These are phyloP conservation scores for Corydoras maculifer DNA, from an alignment of 2,113 vertebrate species.

Conservation along the genomic window DNA sequence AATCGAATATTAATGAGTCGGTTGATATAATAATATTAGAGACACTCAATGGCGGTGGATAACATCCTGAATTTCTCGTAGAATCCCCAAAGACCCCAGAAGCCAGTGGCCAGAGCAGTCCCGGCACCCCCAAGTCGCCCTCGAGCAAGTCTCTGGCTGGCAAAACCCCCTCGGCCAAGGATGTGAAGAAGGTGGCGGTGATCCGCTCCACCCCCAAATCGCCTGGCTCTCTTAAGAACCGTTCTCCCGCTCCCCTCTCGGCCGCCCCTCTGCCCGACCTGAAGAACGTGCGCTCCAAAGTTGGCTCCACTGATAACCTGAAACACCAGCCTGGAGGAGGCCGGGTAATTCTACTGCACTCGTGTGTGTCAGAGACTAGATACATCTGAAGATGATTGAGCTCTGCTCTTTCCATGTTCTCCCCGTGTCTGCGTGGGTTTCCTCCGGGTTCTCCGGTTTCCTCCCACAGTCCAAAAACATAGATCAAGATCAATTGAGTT, in stretches of 20 bases:
- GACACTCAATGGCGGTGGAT: no score
- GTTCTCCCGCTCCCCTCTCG: constrained; percentile 62
- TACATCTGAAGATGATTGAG: no score
- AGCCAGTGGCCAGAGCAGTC: constrained; percentile 86
- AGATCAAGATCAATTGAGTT: no score
- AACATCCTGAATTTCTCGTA: no score
- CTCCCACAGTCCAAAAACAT: no score
- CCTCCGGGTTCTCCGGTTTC: no score
- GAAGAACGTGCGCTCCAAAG: constrained; percentile 87
- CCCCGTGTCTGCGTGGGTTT: no score
- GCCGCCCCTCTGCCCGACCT: constrained; percentile 83
- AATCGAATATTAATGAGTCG: no score
- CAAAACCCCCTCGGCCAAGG: constrained; percentile 73
- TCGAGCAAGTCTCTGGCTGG: constrained; percentile 74
- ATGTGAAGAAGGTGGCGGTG: constrained; percentile 89
- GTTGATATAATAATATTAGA: no score
- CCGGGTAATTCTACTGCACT: constrained; percentile 66
- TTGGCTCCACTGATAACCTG: constrained; percentile 91
- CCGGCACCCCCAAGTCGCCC: constrained; percentile 85
- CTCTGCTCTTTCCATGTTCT: no score
- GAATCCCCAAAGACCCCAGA: no score
- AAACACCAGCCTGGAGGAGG: constrained; percentile 94
- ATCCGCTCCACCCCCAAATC: constrained; percentile 93
- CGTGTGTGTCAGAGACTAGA: no score
- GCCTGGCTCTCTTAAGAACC: constrained; percentile 82